These are phyloP conservation scores for Tenebrosternarchus preto DNA, from an alignment of 2,113 vertebrate genomes.

Conservation along the genomic window DNA sequence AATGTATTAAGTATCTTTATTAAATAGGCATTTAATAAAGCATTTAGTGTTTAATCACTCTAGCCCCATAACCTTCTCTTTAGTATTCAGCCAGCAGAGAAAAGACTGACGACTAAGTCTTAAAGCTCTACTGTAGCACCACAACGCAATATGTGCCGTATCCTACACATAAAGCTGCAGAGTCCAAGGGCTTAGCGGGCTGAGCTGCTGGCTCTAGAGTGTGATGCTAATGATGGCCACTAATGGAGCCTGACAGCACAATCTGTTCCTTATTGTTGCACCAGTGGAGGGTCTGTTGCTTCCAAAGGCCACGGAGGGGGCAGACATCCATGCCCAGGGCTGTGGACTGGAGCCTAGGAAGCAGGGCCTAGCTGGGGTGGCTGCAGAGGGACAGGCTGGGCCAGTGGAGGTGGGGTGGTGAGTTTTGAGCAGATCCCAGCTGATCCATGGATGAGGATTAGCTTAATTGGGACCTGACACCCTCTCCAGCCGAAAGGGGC, in stretches of 20 bases:
- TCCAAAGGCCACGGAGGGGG: too few species aligned
- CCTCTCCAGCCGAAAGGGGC: conserved; percentile 60
- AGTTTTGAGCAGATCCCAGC: conserved; percentile 71
- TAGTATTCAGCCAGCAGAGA: too few species aligned
- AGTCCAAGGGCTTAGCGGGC: conserved; percentile 71
- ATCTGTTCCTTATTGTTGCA: conserved; percentile 97
- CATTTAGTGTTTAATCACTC: too few species aligned
- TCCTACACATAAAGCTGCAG: conserved; percentile 23
- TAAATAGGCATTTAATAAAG: too few species aligned
- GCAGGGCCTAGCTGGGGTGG: conserved; percentile 71
- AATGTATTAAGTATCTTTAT: too few species aligned
- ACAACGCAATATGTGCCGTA: conserved; percentile 3
- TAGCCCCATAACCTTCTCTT: too few species aligned
- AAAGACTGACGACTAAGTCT: too few species aligned
- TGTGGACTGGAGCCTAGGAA: conserved; percentile 44
- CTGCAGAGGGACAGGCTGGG: conserved; percentile 76
- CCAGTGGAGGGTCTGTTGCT: conserved; percentile 78
- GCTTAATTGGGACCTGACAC: conserved; percentile 86
- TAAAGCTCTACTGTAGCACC: conserved; percentile 14
- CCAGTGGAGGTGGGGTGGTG: conserved; percentile 67
- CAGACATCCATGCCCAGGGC: too few species aligned
- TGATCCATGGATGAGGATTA: conserved; percentile 94
- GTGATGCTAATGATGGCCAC: conserved; percentile 98
- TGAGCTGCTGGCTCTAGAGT: conserved; percentile 72
- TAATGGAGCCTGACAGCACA: conserved; percentile 99